phyloP scores from a whole-genome alignment of 2,888 invertebrate species.

The Mantis religiosa region DNA sequence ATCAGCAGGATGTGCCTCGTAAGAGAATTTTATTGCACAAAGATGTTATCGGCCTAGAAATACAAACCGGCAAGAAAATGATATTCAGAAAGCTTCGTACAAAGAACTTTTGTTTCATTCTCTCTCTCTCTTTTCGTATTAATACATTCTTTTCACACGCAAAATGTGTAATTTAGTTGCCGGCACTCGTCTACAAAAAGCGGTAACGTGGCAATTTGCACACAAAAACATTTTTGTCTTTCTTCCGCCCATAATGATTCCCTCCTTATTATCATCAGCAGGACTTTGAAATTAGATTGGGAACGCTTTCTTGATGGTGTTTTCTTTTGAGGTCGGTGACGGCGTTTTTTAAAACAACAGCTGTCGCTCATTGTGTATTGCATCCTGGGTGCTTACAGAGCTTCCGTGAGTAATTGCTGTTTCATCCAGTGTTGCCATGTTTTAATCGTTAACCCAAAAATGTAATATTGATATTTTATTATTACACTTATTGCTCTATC shows the following conservation, averaged over 20 bases:
- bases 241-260: not conserved
- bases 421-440: too few relatives aligned
- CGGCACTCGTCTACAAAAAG: not conserved
- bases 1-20: too few relatives aligned
- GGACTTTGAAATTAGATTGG: not conserved
- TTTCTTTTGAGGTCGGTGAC: too few relatives aligned
- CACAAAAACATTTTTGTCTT: constrained; percentile 1
- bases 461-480: too few relatives aligned
- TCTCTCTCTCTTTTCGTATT: not conserved
- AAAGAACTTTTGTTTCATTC: not conserved
- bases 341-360: too few relatives aligned
- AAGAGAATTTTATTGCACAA: not conserved
- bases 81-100: not conserved
- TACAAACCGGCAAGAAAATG: not conserved
- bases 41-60: not conserved
- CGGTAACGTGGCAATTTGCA: constrained; percentile 13
- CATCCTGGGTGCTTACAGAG: too few relatives aligned
- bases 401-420: not conserved
- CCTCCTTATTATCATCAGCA: not conserved
- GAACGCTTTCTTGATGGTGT: too few relatives aligned
- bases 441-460: too few relatives aligned
- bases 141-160: not conserved
- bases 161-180: not conserved
- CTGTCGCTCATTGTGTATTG: too few relatives aligned
- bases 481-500: too few relatives aligned